Percentiles rank a stretch among this genome's conserved stretches.
Evolutionary conservation across 2,888 invertebrate species (phyloP).

Genomic region (Luffia ferchaultella): DNA sequence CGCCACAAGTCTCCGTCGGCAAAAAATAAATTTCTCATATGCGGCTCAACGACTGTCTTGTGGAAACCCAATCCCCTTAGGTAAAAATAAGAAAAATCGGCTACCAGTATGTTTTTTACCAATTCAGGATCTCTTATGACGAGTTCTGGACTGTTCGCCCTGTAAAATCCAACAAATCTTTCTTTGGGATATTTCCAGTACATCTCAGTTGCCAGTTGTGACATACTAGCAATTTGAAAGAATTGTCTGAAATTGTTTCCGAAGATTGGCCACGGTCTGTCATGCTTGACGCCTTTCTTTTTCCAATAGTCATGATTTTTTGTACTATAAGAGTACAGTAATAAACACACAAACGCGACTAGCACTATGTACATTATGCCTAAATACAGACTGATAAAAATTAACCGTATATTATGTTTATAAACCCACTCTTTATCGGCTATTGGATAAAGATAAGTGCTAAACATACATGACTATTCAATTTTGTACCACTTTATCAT

Average conservation of each 20-base stretch:
- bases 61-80: conserved; percentile 8
- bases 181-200: conserved; percentile 13
- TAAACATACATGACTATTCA: too few species aligned
- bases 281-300: conserved; percentile 12
- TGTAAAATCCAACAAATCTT: conserved; percentile 12
- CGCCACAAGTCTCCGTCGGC: conserved; percentile 16
- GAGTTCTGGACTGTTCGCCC: conserved; percentile 9
- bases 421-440: too few species aligned
- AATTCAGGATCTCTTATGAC: conserved; percentile 13
- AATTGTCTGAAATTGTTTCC: conserved; percentile 8
- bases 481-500: too few species aligned
- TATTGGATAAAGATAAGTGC: too few species aligned
- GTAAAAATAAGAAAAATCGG: conserved; percentile 11
- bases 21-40: conserved; percentile 10
- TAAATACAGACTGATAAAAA: too few species aligned
- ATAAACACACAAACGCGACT: not conserved
- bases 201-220: conserved; percentile 2
- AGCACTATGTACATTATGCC: not conserved
- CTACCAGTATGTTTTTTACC: conserved; percentile 10
- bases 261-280: conserved; percentile 10
- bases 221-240: conserved; percentile 1
- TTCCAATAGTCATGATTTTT: conserved; percentile 12
- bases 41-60: conserved; percentile 5
- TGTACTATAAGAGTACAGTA: conserved; percentile 2
- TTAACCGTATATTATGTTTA: too few species aligned